Evolutionary conservation across 2,888 invertebrate species (phyloP).

Genomic region (Cacoxenus indagator): DNA sequence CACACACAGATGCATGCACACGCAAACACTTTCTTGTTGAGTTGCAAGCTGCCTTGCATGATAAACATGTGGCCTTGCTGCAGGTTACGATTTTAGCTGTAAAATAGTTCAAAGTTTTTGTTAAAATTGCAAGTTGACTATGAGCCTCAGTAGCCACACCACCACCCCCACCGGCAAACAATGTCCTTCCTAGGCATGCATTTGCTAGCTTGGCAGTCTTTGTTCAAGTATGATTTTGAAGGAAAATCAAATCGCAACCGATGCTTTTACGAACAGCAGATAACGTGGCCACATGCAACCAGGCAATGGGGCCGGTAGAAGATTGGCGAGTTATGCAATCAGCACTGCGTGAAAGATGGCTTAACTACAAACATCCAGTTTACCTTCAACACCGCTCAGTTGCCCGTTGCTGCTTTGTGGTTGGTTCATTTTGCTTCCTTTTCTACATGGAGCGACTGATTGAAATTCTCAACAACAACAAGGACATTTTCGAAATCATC

Average conservation of each 20-base stretch:
- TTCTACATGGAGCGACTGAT: constrained; percentile 8
- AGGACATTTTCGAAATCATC: constrained; percentile 18
- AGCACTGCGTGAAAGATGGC: not conserved
- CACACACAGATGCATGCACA: not conserved
- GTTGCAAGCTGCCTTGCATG: not conserved
- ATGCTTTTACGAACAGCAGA: constrained; percentile 1
- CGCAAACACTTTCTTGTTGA: not conserved
- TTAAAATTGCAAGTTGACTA: not conserved
- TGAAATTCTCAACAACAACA: constrained; percentile 23
- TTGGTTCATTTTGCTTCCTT: not conserved
- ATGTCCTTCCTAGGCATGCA: not conserved
- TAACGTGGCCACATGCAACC: not conserved
- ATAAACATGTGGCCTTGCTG: not conserved
- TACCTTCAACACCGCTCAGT: not conserved
- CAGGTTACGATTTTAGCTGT: not conserved
- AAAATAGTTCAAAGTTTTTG: constrained; percentile 7
- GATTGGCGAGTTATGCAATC: constrained; percentile 1
- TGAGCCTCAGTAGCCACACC: no score
- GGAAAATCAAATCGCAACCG: not conserved
- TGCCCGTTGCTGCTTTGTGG: not conserved
- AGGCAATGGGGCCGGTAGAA: not conserved
- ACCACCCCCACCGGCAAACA: no score
- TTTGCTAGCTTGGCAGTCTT: not conserved
- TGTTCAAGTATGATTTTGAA: not conserved
- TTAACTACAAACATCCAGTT: not conserved